These are phyloP conservation scores for Vireo altiloquus DNA, from an alignment of 2,113 vertebrate genomes.

Conservation along the genomic window DNA sequence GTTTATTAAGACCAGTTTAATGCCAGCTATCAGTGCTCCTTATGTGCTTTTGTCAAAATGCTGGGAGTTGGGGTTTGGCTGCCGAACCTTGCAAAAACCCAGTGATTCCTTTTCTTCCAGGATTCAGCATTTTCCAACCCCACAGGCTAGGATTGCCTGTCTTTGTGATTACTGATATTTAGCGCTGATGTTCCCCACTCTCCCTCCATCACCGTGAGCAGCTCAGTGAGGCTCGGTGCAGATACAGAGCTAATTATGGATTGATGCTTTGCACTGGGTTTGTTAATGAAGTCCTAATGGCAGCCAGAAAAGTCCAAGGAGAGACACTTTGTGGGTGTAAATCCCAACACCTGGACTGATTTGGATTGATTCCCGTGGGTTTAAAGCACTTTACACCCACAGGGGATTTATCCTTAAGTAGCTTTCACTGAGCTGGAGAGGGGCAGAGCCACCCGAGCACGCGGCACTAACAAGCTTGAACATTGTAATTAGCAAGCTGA, in stretches of 20 bases:
- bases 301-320: not conserved
- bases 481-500: conserved; percentile 71
- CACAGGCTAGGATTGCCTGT: not conserved
- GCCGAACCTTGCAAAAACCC: not conserved
- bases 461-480: conserved; percentile 38
- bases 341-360: not conserved
- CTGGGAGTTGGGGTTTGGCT: not conserved
- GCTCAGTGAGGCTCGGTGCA: not conserved
- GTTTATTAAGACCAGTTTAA: not conserved
- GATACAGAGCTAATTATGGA: not conserved
- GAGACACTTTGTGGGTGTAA: not conserved
- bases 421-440: conserved; percentile 35
- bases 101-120: not conserved
- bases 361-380: not conserved
- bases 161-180: not conserved
- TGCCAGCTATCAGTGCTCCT: not conserved
- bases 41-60: not conserved
- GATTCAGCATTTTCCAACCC: fast-evolving
- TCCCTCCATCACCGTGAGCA: not conserved
- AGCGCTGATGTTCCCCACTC: not conserved
- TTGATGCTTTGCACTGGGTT: not conserved
- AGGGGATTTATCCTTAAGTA: conserved; percentile 34
- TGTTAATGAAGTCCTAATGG: not conserved
- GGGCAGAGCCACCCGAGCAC: conserved; percentile 42
- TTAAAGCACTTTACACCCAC: conserved; percentile 37